These are phyloP conservation scores for Galerucella calmariensis DNA, from an alignment of 2,888 invertebrate genomes.

Conservation along the genomic window DNA sequence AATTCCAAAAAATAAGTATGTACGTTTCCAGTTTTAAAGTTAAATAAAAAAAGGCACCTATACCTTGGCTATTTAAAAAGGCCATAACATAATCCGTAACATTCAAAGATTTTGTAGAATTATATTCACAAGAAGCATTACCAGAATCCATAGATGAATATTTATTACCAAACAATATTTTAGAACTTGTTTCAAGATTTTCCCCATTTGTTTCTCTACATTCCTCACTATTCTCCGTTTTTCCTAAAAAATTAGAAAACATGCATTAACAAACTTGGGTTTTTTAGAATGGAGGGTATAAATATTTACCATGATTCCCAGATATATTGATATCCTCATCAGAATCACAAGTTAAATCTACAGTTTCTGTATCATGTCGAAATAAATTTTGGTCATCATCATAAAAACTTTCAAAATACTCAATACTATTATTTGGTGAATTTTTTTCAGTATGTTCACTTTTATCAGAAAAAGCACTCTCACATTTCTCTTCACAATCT, in stretches of 20 bases:
- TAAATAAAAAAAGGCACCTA: not conserved
- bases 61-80: conserved; percentile 42
- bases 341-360: conserved; percentile 37
- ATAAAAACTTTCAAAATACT: conserved; percentile 42
- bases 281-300: not conserved
- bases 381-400: conserved; percentile 38
- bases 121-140: conserved; percentile 24
- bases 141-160: conserved; percentile 23
- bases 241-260: conserved; percentile 5
- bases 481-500: too few relatives aligned
- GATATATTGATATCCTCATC: conserved; percentile 20
- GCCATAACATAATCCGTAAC: conserved; percentile 52
- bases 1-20: not conserved
- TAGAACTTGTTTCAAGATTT: conserved; percentile 11
- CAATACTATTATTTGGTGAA: conserved; percentile 30
- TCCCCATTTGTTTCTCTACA: not conserved
- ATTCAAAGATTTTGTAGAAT: conserved; percentile 46
- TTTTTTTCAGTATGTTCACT: conserved; percentile 57
- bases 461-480: conserved; percentile 66
- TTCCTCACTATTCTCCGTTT: not conserved
- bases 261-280: too few relatives aligned
- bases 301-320: conserved; percentile 3
- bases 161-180: not conserved
- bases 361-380: conserved; percentile 53
- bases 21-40: too few relatives aligned